A percentile compares a stretch with the other conserved stretches of the same genome.
Evolutionary conservation across 2,113 vertebrate species (phyloP).

Genomic region (Bufo gargarizans): DNA sequence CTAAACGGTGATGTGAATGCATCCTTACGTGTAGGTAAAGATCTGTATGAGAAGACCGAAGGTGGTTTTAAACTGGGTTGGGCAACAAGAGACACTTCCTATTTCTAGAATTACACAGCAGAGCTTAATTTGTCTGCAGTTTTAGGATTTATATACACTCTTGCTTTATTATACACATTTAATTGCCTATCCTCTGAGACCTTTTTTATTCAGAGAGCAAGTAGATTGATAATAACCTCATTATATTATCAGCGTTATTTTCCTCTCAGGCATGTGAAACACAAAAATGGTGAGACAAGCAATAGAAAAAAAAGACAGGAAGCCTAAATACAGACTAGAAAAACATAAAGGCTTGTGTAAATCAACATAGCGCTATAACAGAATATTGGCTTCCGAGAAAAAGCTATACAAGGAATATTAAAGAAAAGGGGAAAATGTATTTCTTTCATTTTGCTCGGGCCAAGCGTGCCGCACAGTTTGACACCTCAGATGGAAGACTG

Average conservation of each 20-base stretch:
- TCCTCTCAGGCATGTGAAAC: background rate
- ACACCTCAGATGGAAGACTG: background rate
- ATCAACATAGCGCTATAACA: background rate
- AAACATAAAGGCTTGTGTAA: background rate
- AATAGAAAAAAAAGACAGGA: background rate
- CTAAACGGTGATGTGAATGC: too few relatives aligned
- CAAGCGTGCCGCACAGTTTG: background rate
- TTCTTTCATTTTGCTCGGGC: background rate
- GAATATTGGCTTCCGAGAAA: background rate
- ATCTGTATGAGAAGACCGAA: too few relatives aligned
- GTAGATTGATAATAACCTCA: constrained; percentile 16
- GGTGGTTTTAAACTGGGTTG: background rate
- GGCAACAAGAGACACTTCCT: background rate
- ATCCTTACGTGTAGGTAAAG: too few relatives aligned
- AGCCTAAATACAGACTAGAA: background rate
- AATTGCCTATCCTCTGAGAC: constrained; percentile 18
- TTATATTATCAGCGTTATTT: constrained; percentile 9
- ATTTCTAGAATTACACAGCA: background rate
- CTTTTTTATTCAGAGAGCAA: background rate
- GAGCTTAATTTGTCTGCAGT: background rate
- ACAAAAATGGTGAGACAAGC: background rate
- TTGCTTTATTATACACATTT: constrained; percentile 20
- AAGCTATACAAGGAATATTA: too few relatives aligned
- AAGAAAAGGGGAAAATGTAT: too few relatives aligned
- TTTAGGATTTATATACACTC: constrained; percentile 15